phyloP scores from a whole-genome alignment of 1,140 invertebrate genomes.

The Nasonia longicornis region DNA sequence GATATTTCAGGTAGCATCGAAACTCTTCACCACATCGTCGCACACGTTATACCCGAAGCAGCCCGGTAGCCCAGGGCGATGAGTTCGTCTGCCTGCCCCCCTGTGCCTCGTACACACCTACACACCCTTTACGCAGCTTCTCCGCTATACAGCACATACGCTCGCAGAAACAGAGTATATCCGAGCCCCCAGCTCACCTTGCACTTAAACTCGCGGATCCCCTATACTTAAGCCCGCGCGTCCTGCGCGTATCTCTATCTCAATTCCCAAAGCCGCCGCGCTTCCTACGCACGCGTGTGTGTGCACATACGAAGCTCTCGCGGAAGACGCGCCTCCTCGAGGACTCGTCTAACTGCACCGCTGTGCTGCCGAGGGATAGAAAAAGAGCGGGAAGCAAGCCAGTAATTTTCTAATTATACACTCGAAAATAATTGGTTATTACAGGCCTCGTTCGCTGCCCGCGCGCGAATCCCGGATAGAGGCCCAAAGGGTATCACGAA shows the following conservation, averaged over 20 bases:
- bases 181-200: constrained; percentile 47
- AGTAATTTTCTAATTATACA: constrained; percentile 69
- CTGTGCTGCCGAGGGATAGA: constrained; percentile 40
- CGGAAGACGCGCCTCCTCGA: constrained; percentile 1
- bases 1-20: too few relatives aligned
- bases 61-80: constrained; percentile 67
- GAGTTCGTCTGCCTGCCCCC: constrained; percentile 59
- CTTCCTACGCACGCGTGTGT: not conserved
- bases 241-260: constrained; percentile 64
- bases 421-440: constrained; percentile 70
- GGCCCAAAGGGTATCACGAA: constrained; percentile 65
- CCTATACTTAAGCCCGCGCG: not conserved
- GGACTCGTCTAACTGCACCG: constrained; percentile 2
- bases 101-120: constrained; percentile 22
- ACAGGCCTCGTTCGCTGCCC: constrained; percentile 50
- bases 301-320: not conserved
- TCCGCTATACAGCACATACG: too few relatives aligned
- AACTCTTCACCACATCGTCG: too few relatives aligned
- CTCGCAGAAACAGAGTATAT: not conserved
- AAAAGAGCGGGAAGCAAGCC: constrained; percentile 54
- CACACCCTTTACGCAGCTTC: too few relatives aligned
- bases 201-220: constrained; percentile 45
- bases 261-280: constrained; percentile 55
- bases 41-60: not conserved
- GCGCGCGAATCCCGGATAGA: constrained; percentile 45